Evolutionary conservation across 2,797 vertebrate species (phyloP).

Genomic region (Borostomias antarcticus): DNA sequence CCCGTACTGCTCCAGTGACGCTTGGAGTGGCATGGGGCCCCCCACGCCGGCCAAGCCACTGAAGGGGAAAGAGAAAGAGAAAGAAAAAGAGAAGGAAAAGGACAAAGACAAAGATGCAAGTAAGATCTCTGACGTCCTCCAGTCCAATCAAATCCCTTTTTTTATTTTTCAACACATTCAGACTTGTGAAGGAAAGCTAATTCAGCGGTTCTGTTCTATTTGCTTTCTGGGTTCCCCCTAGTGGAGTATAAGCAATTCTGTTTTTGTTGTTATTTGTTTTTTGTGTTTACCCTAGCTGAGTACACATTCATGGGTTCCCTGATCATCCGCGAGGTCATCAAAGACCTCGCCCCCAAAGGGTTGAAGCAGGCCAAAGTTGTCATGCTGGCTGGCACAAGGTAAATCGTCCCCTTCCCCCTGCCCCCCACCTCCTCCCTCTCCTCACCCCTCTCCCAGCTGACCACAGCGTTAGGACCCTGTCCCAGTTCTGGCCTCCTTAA

Average conservation of each 20-base stretch:
- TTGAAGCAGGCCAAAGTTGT: constrained; percentile 84
- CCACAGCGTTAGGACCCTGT: background rate
- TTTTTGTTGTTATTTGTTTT: background rate
- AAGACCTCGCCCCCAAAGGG: constrained; percentile 82
- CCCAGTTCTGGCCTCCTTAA: background rate
- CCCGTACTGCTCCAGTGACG: constrained; percentile 87
- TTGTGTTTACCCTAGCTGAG: constrained; percentile 50
- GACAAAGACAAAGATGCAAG: constrained; percentile 70
- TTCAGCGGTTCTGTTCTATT: background rate
- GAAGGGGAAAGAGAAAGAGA: constrained; percentile 69
- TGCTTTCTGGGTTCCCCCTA: background rate
- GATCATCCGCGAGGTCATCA: constrained; percentile 85
- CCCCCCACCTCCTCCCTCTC: constrained; percentile 8
- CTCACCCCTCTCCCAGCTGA: background rate
- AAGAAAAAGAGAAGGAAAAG: constrained; percentile 70
- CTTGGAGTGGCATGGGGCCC: constrained; percentile 83
- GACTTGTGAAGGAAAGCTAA: background rate
- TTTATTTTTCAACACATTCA: background rate
- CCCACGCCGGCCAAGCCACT: constrained; percentile 61
- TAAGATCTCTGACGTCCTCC: too few species aligned
- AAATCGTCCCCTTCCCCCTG: constrained; percentile 36
- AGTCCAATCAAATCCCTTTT: too few species aligned
- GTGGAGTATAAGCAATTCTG: background rate
- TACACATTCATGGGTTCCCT: constrained; percentile 84
- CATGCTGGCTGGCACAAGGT: constrained; percentile 84